These are phyloP conservation scores for Macrotis lagotis DNA, from an alignment of 2,113 vertebrate species.

Conservation along the genomic window DNA sequence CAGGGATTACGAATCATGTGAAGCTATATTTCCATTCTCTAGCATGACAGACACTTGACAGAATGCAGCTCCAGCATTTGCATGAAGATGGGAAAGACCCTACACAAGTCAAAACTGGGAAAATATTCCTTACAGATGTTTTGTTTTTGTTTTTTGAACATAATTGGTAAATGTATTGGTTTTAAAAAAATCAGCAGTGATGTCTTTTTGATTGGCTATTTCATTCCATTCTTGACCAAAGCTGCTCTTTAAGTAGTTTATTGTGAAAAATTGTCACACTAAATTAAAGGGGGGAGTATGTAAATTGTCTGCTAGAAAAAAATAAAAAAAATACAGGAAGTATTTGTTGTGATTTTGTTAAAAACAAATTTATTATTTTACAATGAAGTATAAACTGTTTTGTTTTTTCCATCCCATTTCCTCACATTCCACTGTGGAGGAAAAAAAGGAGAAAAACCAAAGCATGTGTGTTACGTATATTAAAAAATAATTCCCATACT, in stretches of 20 bases:
- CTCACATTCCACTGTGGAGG: neutral
- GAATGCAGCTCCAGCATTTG: constrained; percentile 68
- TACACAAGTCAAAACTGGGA: constrained; percentile 84
- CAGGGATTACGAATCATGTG: constrained; percentile 99
- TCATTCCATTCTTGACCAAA: constrained; percentile 90
- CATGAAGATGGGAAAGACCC: constrained; percentile 81
- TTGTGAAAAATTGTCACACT: constrained; percentile 85
- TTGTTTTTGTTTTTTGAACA: constrained; percentile 69
- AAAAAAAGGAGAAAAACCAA: neutral
- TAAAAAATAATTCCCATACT: neutral
- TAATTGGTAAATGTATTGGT: constrained; percentile 83
- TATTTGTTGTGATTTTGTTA: constrained; percentile 54
- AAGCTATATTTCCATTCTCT: constrained; percentile 81
- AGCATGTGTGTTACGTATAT: neutral
- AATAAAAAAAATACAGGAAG: constrained; percentile 80
- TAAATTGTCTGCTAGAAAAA: constrained; percentile 89
- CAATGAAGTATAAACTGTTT: neutral
- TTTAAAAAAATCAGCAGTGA: constrained; percentile 83
- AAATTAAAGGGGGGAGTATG: constrained; percentile 90
- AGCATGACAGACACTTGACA: constrained; percentile 80
- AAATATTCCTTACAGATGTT: constrained; percentile 71
- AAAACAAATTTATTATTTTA: neutral
- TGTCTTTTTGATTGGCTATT: constrained; percentile 81
- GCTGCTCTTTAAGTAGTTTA: constrained; percentile 89
- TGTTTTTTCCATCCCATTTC: neutral